Conservation (phyloP, 2,888 invertebrate genomes). For the Tinea semifulvella region DNA sequence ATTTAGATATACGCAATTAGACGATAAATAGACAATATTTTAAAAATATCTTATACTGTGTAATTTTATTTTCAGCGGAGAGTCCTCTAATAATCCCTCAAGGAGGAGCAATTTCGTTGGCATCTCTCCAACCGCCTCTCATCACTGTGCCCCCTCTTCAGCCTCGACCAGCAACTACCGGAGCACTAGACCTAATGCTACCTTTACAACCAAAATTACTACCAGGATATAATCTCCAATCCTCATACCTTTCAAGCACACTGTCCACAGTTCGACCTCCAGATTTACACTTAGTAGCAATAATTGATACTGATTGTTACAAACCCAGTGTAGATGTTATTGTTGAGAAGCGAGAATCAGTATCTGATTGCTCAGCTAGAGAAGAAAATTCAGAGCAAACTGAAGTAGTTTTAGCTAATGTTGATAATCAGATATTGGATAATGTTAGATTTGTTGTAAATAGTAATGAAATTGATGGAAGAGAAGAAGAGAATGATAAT, state of each 20-base stretch:
- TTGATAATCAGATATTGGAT: slow-evolving; percentile 33
- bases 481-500: slow-evolving; percentile 4
- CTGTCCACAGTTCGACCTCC: slow-evolving; percentile 59
- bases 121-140: slow-evolving; percentile 61
- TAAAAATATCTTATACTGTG: no score
- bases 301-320: slow-evolving; percentile 29
- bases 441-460: slow-evolving; percentile 32
- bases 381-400: slow-evolving; percentile 17
- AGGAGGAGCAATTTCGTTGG: slow-evolving; percentile 55
- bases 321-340: slow-evolving; percentile 46
- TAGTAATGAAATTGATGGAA: slow-evolving; percentile 1
- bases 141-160: slow-evolving; percentile 69
- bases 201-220: slow-evolving; percentile 77
- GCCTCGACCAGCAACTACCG: slow-evolving; percentile 76
- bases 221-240: slow-evolving; percentile 62
- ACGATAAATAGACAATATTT: no score
- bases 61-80: slow-evolving; percentile 63
- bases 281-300: slow-evolving; percentile 31
- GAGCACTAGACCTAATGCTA: slow-evolving; percentile 73
- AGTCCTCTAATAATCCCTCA: slow-evolving; percentile 59
- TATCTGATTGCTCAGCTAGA: slow-evolving; percentile 24
- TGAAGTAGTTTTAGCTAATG: not conserved
- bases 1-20: no score
- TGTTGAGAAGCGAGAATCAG: slow-evolving; percentile 40
- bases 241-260: slow-evolving; percentile 58